phyloP scores from a whole-genome alignment of 2,113 vertebrate genomes.

The cattle (Bos taurus) region ARS-UCD2.0 NC_037349.1:13012501-13013000 shows the following conservation, averaged over 20 bases:
- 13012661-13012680: background rate
- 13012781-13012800: slow-evolving; percentile 31
- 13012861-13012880: background rate
- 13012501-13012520: background rate
- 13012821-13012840: slow-evolving; percentile 47
- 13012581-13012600: fast-evolving
- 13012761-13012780: background rate
- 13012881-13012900: background rate
- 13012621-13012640: background rate
- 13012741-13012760: background rate
- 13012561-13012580: background rate
- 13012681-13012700: background rate
- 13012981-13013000: slow-evolving; percentile 25
- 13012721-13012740: background rate
- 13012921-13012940: slow-evolving; percentile 53
- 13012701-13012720: background rate
- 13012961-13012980: slow-evolving; percentile 10
- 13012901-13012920: slow-evolving; percentile 33
- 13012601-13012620: background rate
- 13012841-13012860: slow-evolving; percentile 45
- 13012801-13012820: background rate
- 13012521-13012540: background rate
- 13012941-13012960: slow-evolving; percentile 49
- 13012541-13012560: too few relatives aligned
- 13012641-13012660: background rate